Conservation (phyloP, 2,113 vertebrate genomes). For the Spea bombifrons region DNA sequence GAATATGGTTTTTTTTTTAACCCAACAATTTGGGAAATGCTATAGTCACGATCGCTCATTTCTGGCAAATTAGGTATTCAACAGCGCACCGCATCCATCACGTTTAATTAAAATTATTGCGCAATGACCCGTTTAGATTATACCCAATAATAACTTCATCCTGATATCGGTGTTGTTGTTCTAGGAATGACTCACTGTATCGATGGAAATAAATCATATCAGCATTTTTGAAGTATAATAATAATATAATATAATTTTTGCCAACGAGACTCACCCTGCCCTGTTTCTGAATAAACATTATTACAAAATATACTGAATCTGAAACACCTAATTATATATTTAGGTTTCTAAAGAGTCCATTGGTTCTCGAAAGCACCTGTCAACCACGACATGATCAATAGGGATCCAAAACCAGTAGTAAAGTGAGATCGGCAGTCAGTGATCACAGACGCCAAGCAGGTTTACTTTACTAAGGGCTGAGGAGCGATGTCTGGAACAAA, state of each 20-base stretch:
- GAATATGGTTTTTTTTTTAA: too few species aligned
- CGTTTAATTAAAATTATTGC: too few species aligned
- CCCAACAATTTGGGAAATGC: too few species aligned
- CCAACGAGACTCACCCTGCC: conserved; percentile 27
- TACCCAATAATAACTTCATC: too few species aligned
- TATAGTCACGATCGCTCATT: too few species aligned
- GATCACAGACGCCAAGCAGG: neutral
- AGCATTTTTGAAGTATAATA: neutral
- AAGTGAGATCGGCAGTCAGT: neutral
- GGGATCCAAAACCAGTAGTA: neutral
- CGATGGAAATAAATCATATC: neutral
- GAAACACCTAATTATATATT: neutral
- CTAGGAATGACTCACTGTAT: conserved; percentile 11
- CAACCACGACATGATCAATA: neutral
- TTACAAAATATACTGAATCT: neutral
- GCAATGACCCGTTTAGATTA: too few species aligned
- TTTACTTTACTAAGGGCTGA: neutral
- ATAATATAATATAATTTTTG: neutral
- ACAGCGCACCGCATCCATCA: too few species aligned
- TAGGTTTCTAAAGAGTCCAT: neutral
- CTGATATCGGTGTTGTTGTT: neutral
- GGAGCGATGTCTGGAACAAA: conserved; percentile 8
- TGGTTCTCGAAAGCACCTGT: neutral
- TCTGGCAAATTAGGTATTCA: too few species aligned
- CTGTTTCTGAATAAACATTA: neutral